Base-by-base conservation (phyloP, 2,113 vertebrate genomes). In the Pseudorectes ferrugineus region DNA sequence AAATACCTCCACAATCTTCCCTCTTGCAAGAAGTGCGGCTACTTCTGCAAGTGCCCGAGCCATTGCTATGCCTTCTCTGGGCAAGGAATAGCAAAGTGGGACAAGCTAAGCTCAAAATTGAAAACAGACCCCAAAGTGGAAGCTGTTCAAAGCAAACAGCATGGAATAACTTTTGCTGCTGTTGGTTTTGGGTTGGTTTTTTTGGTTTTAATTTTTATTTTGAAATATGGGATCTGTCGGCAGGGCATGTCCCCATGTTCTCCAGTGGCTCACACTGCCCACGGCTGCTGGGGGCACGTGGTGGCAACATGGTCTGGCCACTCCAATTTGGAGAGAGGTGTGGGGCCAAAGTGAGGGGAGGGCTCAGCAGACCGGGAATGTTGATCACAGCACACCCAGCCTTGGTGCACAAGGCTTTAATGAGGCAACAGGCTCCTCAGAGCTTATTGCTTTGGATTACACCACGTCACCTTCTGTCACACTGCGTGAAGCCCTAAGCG, bases 231-330 rank as follows among this genome's bases (percentile, higher is more conserved):
- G 46, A 25, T 5, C 29, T 14, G 7, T 38, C 4, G 3, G 20
- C 42, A 45, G 42, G 28, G 9, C 33, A 9, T 1, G 10, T 71
- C 35, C 40, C 42, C 2, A 0, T 0, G 0, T 6, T 0, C 4
- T 36, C 31, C 58, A 21, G 36, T 17, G 3, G 4, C 29, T 80
- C 24, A 35, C 40, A 25, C 40, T 66, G 77, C 42, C 55, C 42
- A 19, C 0, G 0, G 3, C 40, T 51, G 11, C 0, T 68, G 28
- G 19, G 49, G 45, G 1, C 82, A 23, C 4, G 1, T 8, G 40
- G 29, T 28, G n/a, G 31, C 15, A 65, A n/a, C 4, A 1, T 0
- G 21, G 29, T 33, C n/a, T 80, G 83, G 29, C 29, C 20, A 4
- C 28, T 25, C 9, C 59, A 15, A 1, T 26, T 49, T 73, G 71